These are phyloP conservation scores for Balearica regulorum DNA, from an alignment of 2,797 vertebrate species.

Conservation along the genomic window DNA sequence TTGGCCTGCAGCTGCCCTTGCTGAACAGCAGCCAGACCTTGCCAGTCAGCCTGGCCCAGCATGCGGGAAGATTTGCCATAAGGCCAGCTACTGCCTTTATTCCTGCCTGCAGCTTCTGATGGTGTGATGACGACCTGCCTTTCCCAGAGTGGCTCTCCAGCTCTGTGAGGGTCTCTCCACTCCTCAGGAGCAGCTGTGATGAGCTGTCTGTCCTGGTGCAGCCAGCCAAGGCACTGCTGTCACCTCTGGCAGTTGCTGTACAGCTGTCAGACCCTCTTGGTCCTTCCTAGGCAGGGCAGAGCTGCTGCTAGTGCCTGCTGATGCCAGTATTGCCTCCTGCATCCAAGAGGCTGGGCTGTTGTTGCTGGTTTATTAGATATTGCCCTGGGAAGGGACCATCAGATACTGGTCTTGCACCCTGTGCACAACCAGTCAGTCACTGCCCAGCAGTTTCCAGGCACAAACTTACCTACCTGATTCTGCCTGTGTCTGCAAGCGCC, in stretches of 20 bases:
- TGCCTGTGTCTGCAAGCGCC: not conserved
- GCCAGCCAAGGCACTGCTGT: not conserved
- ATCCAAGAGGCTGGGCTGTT: not conserved
- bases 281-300: not conserved
- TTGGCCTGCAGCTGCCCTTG: not conserved
- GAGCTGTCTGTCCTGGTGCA: not conserved
- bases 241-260: not conserved
- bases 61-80: not conserved
- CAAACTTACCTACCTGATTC: not conserved
- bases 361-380: not conserved
- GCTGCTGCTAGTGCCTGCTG: not conserved
- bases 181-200: not conserved
- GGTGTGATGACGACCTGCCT: not conserved
- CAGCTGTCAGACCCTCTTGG: not conserved
- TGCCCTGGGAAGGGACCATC: not conserved
- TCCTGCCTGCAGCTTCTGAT: not conserved
- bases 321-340: not conserved
- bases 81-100: not conserved
- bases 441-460: not conserved
- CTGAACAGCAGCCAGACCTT: not conserved
- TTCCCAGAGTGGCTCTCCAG: not conserved
- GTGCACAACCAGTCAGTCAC: not conserved
- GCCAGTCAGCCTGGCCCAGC: rapidly evolving
- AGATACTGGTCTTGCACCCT: not conserved
- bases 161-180: not conserved